A percentile compares a stretch with the other conserved stretches of the same genome.
Evolutionary conservation across 1,140 invertebrate species (phyloP).

Genomic region (Procambarus clarkii): DNA sequence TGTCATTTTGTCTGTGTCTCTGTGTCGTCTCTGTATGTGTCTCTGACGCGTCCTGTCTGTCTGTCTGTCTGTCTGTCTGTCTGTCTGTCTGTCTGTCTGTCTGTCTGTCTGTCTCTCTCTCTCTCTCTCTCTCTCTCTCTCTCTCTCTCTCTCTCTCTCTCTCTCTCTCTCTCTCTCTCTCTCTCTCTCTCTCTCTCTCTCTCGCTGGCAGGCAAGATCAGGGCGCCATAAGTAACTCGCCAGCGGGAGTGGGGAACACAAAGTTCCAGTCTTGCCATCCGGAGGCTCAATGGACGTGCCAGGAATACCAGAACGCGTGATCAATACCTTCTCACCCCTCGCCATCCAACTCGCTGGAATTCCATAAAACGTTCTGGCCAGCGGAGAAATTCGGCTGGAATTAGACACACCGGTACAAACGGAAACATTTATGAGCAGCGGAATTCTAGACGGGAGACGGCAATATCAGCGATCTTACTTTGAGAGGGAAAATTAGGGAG

Average conservation of each 20-base stretch:
- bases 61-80: too few species aligned
- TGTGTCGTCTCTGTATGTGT: too few species aligned
- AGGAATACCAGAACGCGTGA: constrained; percentile 35
- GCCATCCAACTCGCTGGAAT: constrained; percentile 15
- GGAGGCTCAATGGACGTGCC: constrained; percentile 36
- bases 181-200: constrained; percentile 14
- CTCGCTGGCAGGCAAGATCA: neutral
- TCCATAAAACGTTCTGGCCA: constrained; percentile 37
- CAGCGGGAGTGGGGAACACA: constrained; percentile 15
- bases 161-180: neutral
- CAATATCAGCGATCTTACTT: too few species aligned
- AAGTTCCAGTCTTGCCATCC: constrained; percentile 41
- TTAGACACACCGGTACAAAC: neutral
- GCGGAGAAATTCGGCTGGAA: neutral
- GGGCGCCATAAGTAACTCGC: constrained; percentile 5
- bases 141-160: neutral
- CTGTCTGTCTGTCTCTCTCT: constrained; percentile 2
- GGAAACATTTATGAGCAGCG: too few species aligned
- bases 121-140: neutral
- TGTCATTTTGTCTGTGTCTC: too few species aligned
- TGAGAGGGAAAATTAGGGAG: too few species aligned
- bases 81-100: neutral
- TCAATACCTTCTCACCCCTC: constrained; percentile 35
- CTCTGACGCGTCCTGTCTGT: too few species aligned
- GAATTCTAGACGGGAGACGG: too few species aligned